Percentiles rank a stretch among this genome's conserved stretches.
These are phyloP conservation scores for Watsonalla cultraria DNA, from an alignment of 2,888 invertebrate species.

Conservation along the genomic window DNA sequence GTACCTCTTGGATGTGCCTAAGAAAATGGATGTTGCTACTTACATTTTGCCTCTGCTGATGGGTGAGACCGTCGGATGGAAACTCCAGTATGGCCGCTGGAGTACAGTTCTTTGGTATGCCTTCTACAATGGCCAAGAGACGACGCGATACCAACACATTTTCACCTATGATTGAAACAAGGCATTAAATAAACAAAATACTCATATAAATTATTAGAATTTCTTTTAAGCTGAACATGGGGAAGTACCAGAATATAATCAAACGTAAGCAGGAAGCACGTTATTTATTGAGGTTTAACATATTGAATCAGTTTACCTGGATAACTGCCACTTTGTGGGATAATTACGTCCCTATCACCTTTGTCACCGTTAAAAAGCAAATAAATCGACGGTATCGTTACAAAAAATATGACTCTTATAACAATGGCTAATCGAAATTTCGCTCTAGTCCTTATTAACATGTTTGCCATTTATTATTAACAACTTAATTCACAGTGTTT, in stretches of 20 bases:
- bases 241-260: too few relatives aligned
- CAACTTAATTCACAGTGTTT: constrained; percentile 22
- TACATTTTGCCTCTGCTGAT: constrained; percentile 79
- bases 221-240: too few relatives aligned
- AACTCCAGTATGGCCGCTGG: constrained; percentile 88
- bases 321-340: constrained; percentile 4
- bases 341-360: constrained; percentile 6
- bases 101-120: constrained; percentile 78
- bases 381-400: constrained; percentile 53
- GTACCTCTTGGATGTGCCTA: too few relatives aligned
- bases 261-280: too few relatives aligned
- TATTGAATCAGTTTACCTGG: constrained; percentile 27
- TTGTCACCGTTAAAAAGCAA: constrained; percentile 24
- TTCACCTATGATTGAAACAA: background rate
- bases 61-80: constrained; percentile 85
- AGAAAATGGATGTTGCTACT: constrained; percentile 13
- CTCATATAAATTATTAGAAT: too few relatives aligned
- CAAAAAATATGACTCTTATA: constrained; percentile 51
- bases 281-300: too few relatives aligned
- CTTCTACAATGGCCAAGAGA: constrained; percentile 39
- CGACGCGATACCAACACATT: constrained; percentile 28
- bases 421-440: constrained; percentile 43
- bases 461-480: constrained; percentile 56
- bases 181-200: background rate
- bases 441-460: constrained; percentile 69